Base-by-base conservation (phyloP, 2,797 vertebrate species). In the Hippopotamyrus pictus region DNA sequence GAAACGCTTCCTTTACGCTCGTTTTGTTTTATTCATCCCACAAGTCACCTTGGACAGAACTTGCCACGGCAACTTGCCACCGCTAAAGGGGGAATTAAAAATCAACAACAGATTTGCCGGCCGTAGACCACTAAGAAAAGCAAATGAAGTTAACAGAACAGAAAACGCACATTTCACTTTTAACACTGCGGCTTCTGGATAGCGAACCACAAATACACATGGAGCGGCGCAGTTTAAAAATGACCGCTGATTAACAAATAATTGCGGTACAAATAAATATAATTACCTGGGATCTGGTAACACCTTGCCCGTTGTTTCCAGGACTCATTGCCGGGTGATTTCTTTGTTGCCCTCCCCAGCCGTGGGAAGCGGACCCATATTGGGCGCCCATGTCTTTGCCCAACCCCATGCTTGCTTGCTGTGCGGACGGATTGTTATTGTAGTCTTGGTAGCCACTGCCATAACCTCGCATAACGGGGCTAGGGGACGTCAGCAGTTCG, bases 381-480 rank as follows among this genome's bases (percentile, higher is more conserved):
- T 95, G 96, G 92, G 96, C 94, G 92, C 96, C 94, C 93, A 96
- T 92, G 94, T 98, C 97, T 95, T 97, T 98, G 93, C 93, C 95
- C 93, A 96, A 93, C 92, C 95, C 96, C 93, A 93, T 91, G 92
- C 90, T 94, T 93, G 92, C 89, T 91, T 96, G 95, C 69, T 94
- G 94, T 54, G 95, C 95, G 53, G 93, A 89, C 41, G 96, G 95
- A 93, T 93, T 95, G 14, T 41, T 57, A 92, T 93, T 95, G 94
- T 97, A 98, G 91, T 98, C 97, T 88, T 96, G 94, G 93, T 97
- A 97, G 92, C 96, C 95, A 90, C 96, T 94, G 93, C 96, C 95
- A 91, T 97, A 98, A 88, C 96, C 97, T 90, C 97, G 93, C 96
- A 98, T 97, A 97, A 98, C 97, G 89, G 97, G 97, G 94, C 97